A percentile compares a stretch with the other conserved stretches of the same genome.
phyloP scores from a whole-genome alignment of 2,113 vertebrate species.

The Cyprinus carpio region DNA sequence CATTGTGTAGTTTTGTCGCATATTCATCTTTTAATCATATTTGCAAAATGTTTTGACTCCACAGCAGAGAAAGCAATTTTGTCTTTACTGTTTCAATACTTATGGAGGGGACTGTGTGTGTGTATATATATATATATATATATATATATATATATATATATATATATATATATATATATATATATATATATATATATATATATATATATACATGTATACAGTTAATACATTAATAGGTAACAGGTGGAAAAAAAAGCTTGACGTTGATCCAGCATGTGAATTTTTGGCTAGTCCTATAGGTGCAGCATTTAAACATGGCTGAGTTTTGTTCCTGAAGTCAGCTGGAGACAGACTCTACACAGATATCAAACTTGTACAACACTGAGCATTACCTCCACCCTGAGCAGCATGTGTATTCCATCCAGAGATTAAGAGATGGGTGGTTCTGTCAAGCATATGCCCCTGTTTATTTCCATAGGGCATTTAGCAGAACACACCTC shows the following conservation, averaged over 20 bases:
- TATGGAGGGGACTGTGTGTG: no score
- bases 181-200: no score
- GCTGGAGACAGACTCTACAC: not conserved
- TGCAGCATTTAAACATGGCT: not conserved
- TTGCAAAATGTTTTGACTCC: no score
- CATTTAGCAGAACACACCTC: constrained; percentile 55
- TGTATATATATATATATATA: no score
- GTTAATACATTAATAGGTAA: not conserved
- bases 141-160: no score
- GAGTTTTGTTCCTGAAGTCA: not conserved
- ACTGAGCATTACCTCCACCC: constrained; percentile 16
- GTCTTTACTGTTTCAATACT: no score
- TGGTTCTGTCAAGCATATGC: constrained; percentile 55
- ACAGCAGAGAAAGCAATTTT: no score
- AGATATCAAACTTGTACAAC: constrained; percentile 40
- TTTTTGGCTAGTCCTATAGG: not conserved
- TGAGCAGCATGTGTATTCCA: constrained; percentile 52
- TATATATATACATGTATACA: no score
- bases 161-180: no score
- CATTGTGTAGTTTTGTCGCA: no score
- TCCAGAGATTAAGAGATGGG: constrained; percentile 52
- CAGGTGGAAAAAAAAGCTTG: not conserved
- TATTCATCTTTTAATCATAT: no score
- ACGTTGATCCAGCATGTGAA: not conserved
- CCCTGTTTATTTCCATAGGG: constrained; percentile 55